Conservation (phyloP, 92 coral and sea anemone genomes). For the Chrysogorgia sp. region DNA sequence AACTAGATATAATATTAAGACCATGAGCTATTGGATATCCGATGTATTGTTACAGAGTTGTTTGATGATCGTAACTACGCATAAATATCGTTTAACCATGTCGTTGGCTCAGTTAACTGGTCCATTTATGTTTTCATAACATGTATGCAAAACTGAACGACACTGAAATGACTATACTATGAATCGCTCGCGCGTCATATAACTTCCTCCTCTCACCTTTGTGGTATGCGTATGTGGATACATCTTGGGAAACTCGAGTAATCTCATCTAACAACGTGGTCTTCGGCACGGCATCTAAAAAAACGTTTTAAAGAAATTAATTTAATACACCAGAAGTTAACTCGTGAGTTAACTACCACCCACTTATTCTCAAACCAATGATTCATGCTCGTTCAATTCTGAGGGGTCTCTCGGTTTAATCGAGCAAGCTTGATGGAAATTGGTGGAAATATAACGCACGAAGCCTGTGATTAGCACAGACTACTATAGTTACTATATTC, state of each 20-base stretch:
- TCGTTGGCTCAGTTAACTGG: neutral
- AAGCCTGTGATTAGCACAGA: too few relatives aligned
- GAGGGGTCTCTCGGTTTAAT: neutral
- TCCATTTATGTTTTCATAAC: neutral
- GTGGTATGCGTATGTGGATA: conserved; percentile 20
- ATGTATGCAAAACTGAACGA: too few relatives aligned
- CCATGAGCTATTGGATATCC: too few relatives aligned
- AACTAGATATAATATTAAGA: too few relatives aligned
- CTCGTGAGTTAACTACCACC: neutral
- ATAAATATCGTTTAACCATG: neutral
- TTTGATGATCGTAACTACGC: too few relatives aligned
- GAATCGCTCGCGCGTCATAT: too few relatives aligned
- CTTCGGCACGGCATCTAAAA: conserved; percentile 19
- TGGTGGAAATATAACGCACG: too few relatives aligned
- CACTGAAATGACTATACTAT: too few relatives aligned
- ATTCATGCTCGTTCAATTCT: neutral
- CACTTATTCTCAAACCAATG: neutral
- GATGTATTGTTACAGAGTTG: too few relatives aligned
- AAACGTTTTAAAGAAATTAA: neutral
- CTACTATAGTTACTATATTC: conserved; percentile 3
- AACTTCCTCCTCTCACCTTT: neutral
- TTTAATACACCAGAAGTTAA: neutral
- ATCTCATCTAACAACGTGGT: neutral
- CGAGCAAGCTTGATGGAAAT: too few relatives aligned
- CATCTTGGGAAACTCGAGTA: conserved; percentile 29